These are phyloP conservation scores for Drosophila kohkoa DNA, from an alignment of 1,140 invertebrate genomes.

Conservation along the genomic window DNA sequence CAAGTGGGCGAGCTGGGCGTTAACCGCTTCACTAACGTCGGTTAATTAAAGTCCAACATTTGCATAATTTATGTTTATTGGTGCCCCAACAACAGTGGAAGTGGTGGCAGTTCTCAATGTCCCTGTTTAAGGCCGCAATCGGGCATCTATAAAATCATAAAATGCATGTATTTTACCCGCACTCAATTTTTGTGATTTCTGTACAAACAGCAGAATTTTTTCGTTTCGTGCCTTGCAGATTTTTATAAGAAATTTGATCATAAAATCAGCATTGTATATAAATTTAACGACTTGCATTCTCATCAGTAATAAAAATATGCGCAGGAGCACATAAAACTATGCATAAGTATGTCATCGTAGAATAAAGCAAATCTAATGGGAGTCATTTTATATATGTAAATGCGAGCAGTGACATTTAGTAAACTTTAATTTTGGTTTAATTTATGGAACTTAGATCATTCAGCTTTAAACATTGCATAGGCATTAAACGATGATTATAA, in stretches of 20 bases:
- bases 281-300: conserved; percentile 67
- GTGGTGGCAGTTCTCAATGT: background rate
- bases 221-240: conserved; percentile 31
- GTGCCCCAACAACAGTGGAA: conserved; percentile 11
- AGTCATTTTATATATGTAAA: background rate
- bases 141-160: conserved; percentile 61
- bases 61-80: conserved; percentile 81
- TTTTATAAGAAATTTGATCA: conserved; percentile 25
- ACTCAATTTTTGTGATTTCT: background rate
- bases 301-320: conserved; percentile 65
- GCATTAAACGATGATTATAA: no score
- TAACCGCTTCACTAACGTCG: conserved; percentile 50
- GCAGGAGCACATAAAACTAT: conserved; percentile 57
- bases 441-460: no score
- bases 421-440: background rate
- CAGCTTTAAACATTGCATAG: no score
- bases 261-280: conserved; percentile 59
- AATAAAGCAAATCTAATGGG: background rate
- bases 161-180: conserved; percentile 55
- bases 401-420: background rate
- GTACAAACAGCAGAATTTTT: conserved; percentile 40
- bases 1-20: conserved; percentile 38
- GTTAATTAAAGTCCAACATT: conserved; percentile 78
- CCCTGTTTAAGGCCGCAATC: conserved; percentile 7
- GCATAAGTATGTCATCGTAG: background rate